Base-by-base conservation (phyloP, 2,797 vertebrate species). In the Esox lucius region DNA sequence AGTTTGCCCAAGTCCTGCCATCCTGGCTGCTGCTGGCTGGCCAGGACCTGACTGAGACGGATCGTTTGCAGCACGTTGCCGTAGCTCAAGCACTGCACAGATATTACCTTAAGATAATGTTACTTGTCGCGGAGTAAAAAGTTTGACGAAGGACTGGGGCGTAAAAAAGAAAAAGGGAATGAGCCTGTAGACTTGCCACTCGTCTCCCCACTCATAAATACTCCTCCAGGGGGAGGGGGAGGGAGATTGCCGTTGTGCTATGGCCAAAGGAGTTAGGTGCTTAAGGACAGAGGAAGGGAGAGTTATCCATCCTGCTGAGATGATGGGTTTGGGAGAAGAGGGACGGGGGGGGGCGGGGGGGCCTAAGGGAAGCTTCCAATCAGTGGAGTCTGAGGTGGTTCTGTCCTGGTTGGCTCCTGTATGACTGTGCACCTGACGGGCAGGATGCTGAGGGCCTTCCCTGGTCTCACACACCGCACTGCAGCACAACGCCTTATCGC, bases 61-160 rank as follows among this genome's bases (percentile, higher is more conserved):
- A 56, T 56, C 19, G 53, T 56, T 56, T 61, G 56, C 56, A 3
- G 3, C 56, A 24, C 22, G 24, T 61, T 24, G n/a, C 22, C 56
- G 22, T 6, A 61, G 56, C 22, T 61, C 22, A 4, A 61, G 56
- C 56, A 61, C 56, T 13, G 56, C 56, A 24, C 56, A 61, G n/a
- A 61, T 24, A 61, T 81, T 75, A 83, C 71, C 86, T 85, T 75
- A 80, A 85, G 86, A 84, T 90, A 91, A 81, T 39, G 17, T 73
- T 33, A 17, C 65, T 75, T 71, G 69, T 67, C 17, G 61, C 69
- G 22, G 62, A 16, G 49, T 6, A 11, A 24, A 61, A 61, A 61
- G 56, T 61, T 61, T 61, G 56, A 61, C 19, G 51, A n/a, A 56
- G 53, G 53, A 56, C 2, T 8, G n/a, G 7, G 53, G 53, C n/a